A percentile compares a stretch with the other conserved stretches of the same genome.
Conservation (phyloP, 37 sponge, comb jelly and placozoan genomes). For the Spongilla lacustris region DNA sequence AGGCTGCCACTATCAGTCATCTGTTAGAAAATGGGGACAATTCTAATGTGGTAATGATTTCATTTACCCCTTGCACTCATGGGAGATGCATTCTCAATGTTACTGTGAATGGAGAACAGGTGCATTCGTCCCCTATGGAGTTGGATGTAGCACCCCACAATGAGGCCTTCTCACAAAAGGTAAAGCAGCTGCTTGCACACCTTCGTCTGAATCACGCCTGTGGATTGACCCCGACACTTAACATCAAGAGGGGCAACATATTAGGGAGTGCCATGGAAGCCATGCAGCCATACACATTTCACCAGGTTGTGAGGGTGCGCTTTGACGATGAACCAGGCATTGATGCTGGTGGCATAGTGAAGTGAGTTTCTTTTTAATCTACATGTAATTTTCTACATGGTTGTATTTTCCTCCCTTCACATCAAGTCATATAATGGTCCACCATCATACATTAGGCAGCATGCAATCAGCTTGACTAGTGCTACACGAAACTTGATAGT, state of each 20-base stretch:
- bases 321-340: constrained; percentile 67
- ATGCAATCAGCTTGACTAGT: no score
- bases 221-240: constrained; percentile 51
- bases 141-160: neutral
- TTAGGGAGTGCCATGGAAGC: constrained; percentile 48
- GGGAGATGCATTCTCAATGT: constrained; percentile 2
- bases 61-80: neutral
- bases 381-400: neutral
- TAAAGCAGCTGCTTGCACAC: neutral
- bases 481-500: no score
- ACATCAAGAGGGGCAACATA: constrained; percentile 34
- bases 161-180: neutral
- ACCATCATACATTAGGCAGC: no score
- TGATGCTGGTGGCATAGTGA: constrained; percentile 65
- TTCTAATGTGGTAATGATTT: neutral
- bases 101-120: neutral
- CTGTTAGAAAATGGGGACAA: neutral
- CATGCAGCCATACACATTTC: constrained; percentile 8
- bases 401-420: neutral
- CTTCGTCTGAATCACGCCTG: neutral
- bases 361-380: constrained; percentile 24
- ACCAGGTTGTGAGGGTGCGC: constrained; percentile 21
- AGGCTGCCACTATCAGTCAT: neutral
- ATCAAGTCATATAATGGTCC: no score
- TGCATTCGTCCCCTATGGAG: constrained; percentile 23